Base-by-base conservation (phyloP, 2,113 vertebrate species). In the Cryptomyrus ogoouensis region DNA sequence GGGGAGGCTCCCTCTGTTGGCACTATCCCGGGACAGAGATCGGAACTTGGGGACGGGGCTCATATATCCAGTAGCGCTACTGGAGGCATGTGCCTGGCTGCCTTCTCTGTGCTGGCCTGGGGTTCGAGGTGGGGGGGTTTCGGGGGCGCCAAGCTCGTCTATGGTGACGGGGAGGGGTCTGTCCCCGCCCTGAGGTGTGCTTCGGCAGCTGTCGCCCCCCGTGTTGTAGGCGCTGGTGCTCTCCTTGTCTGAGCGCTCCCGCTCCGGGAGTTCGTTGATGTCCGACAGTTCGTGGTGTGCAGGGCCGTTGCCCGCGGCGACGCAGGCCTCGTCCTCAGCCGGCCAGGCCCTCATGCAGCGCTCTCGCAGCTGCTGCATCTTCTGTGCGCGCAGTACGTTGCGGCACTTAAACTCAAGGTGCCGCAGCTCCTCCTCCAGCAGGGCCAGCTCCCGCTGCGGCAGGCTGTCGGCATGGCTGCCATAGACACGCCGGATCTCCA, bases 141-240 rank as follows among this genome's bases (percentile, higher is more conserved):
- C 92, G 10, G 89, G 86, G 1, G 90, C 74, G 15, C 90, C 88
- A 46, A 89, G 74, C 35, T 52, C 85, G 83, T 95, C 93, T 50
- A 93, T 92, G 89, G 93, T 92, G 92, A 93, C 93, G 83, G 95
- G 93, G 0, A 94, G 94, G 89, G 94, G 92, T 56, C 95, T 96
- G 80, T 97, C 97, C 0, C 93, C 93, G 39, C 96, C 93, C 90
- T 96, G 92, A 0, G 97, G 97, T 0, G 97, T 98, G 94, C 97
- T 97, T 85, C 97, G 95, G 93, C 97, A 97, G 90, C 98, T 98
- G 91, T 98, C 98, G 0, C 97, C 97, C 8, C 96, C 96, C 0
- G 97, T 98, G 95, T 98, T 98, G 95, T 98, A 98, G 93, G 98
- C 97, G 90, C 97, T 98, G 87, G 97, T 98, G 91, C 96, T 98